Percentiles rank a stretch among this genome's conserved stretches.
Conservation (phyloP, 2,888 invertebrate genomes). For the Panzeria rudis region DNA sequence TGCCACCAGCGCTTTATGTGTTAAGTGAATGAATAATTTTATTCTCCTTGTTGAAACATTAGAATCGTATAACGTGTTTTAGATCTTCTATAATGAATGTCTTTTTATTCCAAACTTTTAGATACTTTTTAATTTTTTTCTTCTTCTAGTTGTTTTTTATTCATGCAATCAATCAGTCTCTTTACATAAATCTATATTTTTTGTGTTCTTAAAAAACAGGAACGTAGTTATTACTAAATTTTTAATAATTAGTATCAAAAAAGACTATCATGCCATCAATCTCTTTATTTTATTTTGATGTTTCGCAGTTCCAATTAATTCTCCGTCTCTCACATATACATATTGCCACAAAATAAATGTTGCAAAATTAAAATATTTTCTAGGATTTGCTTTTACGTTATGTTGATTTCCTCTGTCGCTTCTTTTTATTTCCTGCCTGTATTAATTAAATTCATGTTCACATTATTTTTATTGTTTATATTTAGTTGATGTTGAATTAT, state of each 20-base stretch:
- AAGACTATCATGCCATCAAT: constrained; percentile 20
- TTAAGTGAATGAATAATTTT: background rate
- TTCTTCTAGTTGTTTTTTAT: too few relatives aligned
- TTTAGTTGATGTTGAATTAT: too few relatives aligned
- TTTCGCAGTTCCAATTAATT: too few relatives aligned
- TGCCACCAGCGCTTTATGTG: background rate
- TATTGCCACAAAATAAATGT: background rate
- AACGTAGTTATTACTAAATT: constrained; percentile 52
- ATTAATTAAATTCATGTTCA: constrained; percentile 17
- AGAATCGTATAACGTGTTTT: background rate
- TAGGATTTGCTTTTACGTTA: constrained; percentile 26
- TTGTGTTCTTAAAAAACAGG: constrained; percentile 57
- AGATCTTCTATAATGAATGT: background rate
- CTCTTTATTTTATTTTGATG: background rate
- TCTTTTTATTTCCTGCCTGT: constrained; percentile 26
- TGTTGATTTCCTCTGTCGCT: constrained; percentile 17
- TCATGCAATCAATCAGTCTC: constrained; percentile 62
- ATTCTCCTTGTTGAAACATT: constrained; percentile 6
- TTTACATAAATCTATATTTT: constrained; percentile 37
- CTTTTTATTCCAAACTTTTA: constrained; percentile 1
- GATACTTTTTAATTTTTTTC: constrained; percentile 1
- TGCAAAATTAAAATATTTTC: constrained; percentile 15
- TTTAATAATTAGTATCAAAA: constrained; percentile 43
- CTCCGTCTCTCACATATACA: background rate
- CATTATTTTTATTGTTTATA: constrained; percentile 14